A percentile compares a stretch with the other conserved stretches of the same genome.
These are phyloP conservation scores for Scaptomyza tumidula DNA, from an alignment of 2,888 invertebrate species.

Conservation along the genomic window DNA sequence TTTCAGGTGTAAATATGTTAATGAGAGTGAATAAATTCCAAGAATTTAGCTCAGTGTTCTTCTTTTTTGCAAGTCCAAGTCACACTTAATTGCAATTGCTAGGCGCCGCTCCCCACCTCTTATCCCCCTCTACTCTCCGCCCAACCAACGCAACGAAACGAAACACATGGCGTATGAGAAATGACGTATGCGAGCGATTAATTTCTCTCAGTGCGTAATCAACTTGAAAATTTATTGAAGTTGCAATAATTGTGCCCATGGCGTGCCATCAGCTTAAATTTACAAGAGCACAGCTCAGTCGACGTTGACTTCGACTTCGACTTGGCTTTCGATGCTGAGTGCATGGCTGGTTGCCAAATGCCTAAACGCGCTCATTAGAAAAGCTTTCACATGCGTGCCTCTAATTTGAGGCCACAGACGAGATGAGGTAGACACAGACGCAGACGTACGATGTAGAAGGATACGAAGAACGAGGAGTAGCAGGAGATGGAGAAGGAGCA, in stretches of 20 bases:
- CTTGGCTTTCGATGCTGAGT: background rate
- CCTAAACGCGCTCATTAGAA: constrained; percentile 70
- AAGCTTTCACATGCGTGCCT: constrained; percentile 70
- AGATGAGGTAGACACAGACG: background rate
- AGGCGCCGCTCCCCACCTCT: background rate
- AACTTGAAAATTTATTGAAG: constrained; percentile 77
- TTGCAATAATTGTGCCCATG: constrained; percentile 75
- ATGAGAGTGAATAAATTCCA: constrained; percentile 75
- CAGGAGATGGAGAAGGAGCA: constrained; percentile 3
- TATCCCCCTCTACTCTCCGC: background rate
- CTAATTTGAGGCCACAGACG: constrained; percentile 63
- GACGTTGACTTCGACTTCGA: background rate
- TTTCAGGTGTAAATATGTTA: constrained; percentile 76
- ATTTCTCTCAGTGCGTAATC: constrained; percentile 76
- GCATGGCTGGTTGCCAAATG: constrained; percentile 37
- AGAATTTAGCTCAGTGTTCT: constrained; percentile 48
- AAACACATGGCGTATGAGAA: constrained; percentile 46
- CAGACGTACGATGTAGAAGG: constrained; percentile 6
- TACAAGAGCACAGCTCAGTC: background rate
- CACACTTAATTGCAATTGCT: constrained; percentile 72
- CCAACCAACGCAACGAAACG: background rate
- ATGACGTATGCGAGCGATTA: constrained; percentile 71
- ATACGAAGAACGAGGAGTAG: background rate
- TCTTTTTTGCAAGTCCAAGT: constrained; percentile 33
- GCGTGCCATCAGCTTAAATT: constrained; percentile 25